phyloP scores from a whole-genome alignment of 2,797 vertebrate genomes.

The Nannoperca australis region DNA sequence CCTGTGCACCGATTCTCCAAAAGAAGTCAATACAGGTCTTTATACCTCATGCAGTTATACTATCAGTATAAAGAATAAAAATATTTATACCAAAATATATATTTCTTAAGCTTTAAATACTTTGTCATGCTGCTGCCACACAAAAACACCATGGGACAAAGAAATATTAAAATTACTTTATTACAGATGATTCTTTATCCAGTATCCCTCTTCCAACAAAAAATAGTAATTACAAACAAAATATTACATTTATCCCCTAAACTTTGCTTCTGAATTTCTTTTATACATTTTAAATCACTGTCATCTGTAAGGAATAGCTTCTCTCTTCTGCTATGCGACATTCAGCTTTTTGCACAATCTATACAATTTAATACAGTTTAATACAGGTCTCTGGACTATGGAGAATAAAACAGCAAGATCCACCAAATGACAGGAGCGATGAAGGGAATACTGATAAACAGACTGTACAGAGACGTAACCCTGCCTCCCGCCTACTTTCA shows the following conservation, averaged over 20 bases:
- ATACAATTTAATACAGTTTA: constrained; percentile 99
- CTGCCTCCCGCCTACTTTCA: constrained; percentile 64
- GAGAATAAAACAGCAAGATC: constrained; percentile 80
- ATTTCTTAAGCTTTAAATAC: background rate
- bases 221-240: constrained; percentile 99
- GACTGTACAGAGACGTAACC: constrained; percentile 89
- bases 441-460: constrained; percentile 95
- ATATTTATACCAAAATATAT: background rate
- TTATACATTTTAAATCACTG: constrained; percentile 85
- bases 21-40: background rate
- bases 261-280: constrained; percentile 79
- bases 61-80: background rate
- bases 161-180: constrained; percentile 99
- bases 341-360: constrained; percentile 95
- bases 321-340: constrained; percentile 88
- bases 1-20: background rate
- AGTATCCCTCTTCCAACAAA: constrained; percentile 99
- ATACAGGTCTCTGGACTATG: constrained; percentile 94
- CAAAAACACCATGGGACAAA: constrained; percentile 43
- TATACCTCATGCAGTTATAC: background rate
- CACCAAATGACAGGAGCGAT: constrained; percentile 78
- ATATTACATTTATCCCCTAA: constrained; percentile 97
- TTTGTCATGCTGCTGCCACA: background rate
- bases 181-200: constrained; percentile 99
- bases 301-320: constrained; percentile 84